Evolutionary conservation across 2,113 vertebrate species (phyloP).

Genomic region (Merops nubicus): DNA sequence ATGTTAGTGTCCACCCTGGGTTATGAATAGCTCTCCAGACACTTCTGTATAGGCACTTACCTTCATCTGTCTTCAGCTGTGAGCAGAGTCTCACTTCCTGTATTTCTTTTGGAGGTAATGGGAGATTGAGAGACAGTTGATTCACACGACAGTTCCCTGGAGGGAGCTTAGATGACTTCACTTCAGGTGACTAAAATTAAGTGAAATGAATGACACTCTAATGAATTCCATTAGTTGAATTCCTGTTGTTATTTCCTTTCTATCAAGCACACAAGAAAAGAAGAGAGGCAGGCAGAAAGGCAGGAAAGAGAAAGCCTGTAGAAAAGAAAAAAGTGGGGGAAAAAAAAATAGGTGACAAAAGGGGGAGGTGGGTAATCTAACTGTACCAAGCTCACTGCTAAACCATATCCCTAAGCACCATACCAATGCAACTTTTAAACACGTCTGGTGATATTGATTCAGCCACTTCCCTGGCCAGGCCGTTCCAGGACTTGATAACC

Average conservation of each 20-base stretch:
- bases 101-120: background rate
- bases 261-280: background rate
- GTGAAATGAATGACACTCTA: background rate
- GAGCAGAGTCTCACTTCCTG: background rate
- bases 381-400: too few relatives aligned
- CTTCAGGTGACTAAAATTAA: background rate
- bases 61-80: background rate
- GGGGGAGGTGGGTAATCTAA: too few relatives aligned
- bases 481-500: too few relatives aligned
- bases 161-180: background rate
- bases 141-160: background rate
- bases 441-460: too few relatives aligned
- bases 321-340: too few relatives aligned
- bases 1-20: fast-evolving
- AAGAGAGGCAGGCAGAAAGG: background rate
- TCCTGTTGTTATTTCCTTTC: background rate
- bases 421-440: too few relatives aligned
- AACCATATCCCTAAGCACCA: too few relatives aligned
- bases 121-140: background rate
- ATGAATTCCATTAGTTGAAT: background rate
- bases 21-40: background rate
- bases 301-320: too few relatives aligned
- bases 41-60: background rate
- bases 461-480: too few relatives aligned
- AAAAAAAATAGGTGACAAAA: too few relatives aligned